phyloP scores from a whole-genome alignment of 2,888 invertebrate genomes.

The Epistrophella euchroma region DNA sequence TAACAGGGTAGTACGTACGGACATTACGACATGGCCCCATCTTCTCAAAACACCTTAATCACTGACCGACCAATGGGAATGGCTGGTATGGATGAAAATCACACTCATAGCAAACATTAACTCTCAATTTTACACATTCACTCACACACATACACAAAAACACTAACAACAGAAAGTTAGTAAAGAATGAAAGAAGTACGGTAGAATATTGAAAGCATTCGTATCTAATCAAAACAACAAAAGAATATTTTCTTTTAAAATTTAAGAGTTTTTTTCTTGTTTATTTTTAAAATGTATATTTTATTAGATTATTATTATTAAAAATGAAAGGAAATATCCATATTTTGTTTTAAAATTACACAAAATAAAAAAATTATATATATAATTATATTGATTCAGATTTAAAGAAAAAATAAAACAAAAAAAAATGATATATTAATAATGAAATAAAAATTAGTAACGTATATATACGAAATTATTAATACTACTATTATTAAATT shows the following conservation, averaged over 20 bases:
- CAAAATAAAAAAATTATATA: conserved; percentile 75
- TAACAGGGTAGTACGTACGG: not conserved
- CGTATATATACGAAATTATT: conserved; percentile 77
- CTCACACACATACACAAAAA: conserved; percentile 63
- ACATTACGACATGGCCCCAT: conserved; percentile 2
- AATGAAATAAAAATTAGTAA: conserved; percentile 76
- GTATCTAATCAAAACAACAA: conserved; percentile 71
- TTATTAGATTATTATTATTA: conserved; percentile 75
- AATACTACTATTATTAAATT: conserved; percentile 76
- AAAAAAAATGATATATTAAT: conserved; percentile 72
- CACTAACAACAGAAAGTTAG: conserved; percentile 54
- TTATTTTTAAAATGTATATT: conserved; percentile 76
- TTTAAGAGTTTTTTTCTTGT: conserved; percentile 69
- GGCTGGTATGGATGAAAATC: conserved; percentile 43
- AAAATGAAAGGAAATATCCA: conserved; percentile 54
- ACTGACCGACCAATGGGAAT: conserved; percentile 23
- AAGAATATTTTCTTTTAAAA: conserved; percentile 61
- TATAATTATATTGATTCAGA: conserved; percentile 77
- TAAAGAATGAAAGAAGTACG: conserved; percentile 55
- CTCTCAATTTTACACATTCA: conserved; percentile 79
- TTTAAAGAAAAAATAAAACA: conserved; percentile 59
- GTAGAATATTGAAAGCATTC: conserved; percentile 68
- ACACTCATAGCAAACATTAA: conserved; percentile 66
- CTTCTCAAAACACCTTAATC: not conserved
- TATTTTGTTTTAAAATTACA: conserved; percentile 73